phyloP scores from a whole-genome alignment of 23 tunicate genomes.

The Halocynthia roretzi region DNA sequence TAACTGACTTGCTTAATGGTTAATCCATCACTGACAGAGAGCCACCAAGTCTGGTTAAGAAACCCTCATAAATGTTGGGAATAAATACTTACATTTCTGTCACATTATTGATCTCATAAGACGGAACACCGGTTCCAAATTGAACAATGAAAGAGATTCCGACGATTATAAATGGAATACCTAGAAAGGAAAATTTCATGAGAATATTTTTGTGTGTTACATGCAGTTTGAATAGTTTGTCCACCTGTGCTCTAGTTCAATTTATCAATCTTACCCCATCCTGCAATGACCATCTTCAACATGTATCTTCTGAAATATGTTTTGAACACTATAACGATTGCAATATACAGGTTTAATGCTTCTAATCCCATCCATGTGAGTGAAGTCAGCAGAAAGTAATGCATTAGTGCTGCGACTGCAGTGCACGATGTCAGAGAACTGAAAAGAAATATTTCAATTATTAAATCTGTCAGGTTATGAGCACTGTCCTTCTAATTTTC shows the following conservation, averaged over 20 bases:
- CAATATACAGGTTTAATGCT: conserved; percentile 75
- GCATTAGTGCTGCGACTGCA: conserved; percentile 46
- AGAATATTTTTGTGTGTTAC: no score
- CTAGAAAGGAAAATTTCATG: neutral
- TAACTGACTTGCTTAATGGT: no score
- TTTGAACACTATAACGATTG: conserved; percentile 42
- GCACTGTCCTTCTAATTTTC: neutral
- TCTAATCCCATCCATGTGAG: conserved; percentile 73
- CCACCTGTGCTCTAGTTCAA: neutral
- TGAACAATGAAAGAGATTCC: conserved; percentile 16
- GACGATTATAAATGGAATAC: conserved; percentile 17
- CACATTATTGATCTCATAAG: conserved; percentile 12
- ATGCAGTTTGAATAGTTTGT: no score
- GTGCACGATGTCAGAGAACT: conserved; percentile 35
- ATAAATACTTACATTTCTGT: conserved; percentile 24
- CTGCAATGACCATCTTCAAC: conserved; percentile 36
- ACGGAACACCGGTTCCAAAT: conserved; percentile 5
- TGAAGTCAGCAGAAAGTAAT: conserved; percentile 43
- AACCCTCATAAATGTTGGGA: neutral
- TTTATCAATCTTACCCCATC: conserved; percentile 46
- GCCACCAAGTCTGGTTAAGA: no score
- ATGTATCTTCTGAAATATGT: conserved; percentile 43
- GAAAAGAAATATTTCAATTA: neutral
- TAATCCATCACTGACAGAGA: no score
- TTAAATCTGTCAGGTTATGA: neutral